These are phyloP conservation scores for Thecocarcelia acutangulata DNA, from an alignment of 2,888 invertebrate species.

Conservation along the genomic window DNA sequence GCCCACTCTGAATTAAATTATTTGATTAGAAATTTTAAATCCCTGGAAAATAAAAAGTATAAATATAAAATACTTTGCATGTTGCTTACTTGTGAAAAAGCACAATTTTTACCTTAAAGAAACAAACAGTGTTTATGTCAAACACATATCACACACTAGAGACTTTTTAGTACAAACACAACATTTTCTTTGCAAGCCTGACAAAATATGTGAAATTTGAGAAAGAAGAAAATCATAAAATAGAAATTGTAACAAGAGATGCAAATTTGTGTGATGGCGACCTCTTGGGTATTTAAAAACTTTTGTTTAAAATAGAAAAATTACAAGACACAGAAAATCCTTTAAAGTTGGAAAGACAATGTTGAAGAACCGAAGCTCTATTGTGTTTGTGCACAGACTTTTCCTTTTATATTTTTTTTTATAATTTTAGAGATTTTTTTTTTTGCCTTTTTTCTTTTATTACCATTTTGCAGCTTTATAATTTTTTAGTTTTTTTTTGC, in stretches of 20 bases:
- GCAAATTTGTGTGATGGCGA: constrained; percentile 54
- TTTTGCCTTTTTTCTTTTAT: background rate
- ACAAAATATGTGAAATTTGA: background rate
- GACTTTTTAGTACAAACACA: too few relatives aligned
- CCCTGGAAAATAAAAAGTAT: too few relatives aligned
- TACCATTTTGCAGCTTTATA: background rate
- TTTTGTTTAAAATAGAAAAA: constrained; percentile 41
- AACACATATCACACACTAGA: background rate
- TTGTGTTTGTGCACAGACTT: constrained; percentile 25
- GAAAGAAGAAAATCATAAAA: background rate
- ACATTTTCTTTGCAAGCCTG: background rate
- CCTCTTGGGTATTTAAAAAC: constrained; percentile 50
- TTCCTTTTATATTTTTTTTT: background rate
- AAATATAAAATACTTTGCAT: too few relatives aligned
- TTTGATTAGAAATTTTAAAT: too few relatives aligned
- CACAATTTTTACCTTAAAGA: background rate
- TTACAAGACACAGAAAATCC: background rate
- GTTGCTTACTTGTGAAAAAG: too few relatives aligned
- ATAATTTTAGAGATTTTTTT: background rate
- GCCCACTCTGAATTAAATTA: too few relatives aligned
- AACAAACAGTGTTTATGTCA: background rate
- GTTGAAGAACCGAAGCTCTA: background rate
- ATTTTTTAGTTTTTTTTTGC: background rate
- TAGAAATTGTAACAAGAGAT: constrained; percentile 30
- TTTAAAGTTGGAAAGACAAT: background rate